Base-by-base conservation (phyloP, 2,888 invertebrate species). In the Aromia moschata region DNA sequence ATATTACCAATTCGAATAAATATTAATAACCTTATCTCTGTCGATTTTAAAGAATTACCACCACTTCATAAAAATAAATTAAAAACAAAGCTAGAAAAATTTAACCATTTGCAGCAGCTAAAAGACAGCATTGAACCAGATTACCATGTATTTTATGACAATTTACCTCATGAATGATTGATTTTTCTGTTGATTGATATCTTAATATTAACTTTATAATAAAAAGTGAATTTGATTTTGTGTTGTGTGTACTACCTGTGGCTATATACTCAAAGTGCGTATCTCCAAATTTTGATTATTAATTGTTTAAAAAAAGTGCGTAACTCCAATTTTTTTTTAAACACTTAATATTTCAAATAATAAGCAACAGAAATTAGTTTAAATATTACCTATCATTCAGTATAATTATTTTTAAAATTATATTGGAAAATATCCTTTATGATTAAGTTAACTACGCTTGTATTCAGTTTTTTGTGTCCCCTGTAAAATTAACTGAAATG, bases 251-350 rank as follows among this genome's bases (percentile, higher is more conserved):
- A n/a, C n/a, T n/a, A n/a, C n/a, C n/a, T n/a, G n/a, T n/a, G 25
- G 3, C 7, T 25, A 25, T 5, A 5, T 25, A 25, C 25, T 25
- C 25, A 11, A 25, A 25, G 10, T 20, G 31, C 31, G 31, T 46
- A 46, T 46, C 25, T 30, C 25, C 31, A 46, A 30, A 46, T 46
- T 30, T 25, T 30, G 18, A 44, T 30, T 15, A 30, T 15, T 30
- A 46, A 30, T 15, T 30, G 15, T 25, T 15, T 46, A 46, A 30
- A 30, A 30, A 20, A 30, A 46, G 15, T 25, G 25, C 25, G 25
- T 25, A 25, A 25, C 25, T 25, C 25, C 25, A 5, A 5, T 7
- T 25, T 25, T 25, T 25, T 25, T 25, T 3, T 25, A 5, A 25
- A 25, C n/a, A n/a, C n/a, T n/a, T n/a, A 25, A 25, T 25, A 25